A percentile compares a stretch with the other conserved stretches of the same genome.
Evolutionary conservation across 2,113 vertebrate species (phyloP).

Genomic region (Xiphias gladius): DNA sequence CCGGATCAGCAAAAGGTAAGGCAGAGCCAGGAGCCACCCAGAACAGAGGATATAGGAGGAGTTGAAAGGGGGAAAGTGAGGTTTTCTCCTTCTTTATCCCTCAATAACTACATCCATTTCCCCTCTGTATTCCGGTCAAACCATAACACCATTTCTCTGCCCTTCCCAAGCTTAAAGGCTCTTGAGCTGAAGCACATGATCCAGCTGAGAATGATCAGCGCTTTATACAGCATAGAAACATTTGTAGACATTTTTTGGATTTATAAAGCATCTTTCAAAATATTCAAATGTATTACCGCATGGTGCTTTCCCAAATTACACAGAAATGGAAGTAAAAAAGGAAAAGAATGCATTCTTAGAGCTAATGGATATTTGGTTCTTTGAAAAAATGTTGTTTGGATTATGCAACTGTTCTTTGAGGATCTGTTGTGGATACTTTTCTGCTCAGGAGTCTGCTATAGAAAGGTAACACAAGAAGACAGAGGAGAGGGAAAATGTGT

Average conservation of each 20-base stretch:
- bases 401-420: background rate
- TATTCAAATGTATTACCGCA: background rate
- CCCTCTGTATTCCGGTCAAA: conserved; percentile 25
- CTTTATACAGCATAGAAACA: background rate
- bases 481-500: conserved; percentile 7
- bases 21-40: conserved; percentile 9
- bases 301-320: background rate
- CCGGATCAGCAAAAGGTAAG: conserved; percentile 99
- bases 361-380: background rate
- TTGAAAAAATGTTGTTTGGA: background rate
- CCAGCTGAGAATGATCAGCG: conserved; percentile 19
- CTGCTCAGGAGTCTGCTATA: conserved; percentile 61
- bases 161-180: conserved; percentile 44
- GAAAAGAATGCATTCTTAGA: background rate
- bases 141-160: conserved; percentile 18
- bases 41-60: conserved; percentile 7
- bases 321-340: background rate
- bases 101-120: conserved; percentile 7
- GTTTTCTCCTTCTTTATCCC: conserved; percentile 12
- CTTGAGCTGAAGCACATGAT: conserved; percentile 65
- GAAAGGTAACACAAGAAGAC: conserved; percentile 41
- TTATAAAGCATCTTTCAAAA: background rate
- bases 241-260: background rate
- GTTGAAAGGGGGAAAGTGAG: conserved; percentile 23
- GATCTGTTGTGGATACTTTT: conserved; percentile 23